Evolutionary conservation across 2,888 invertebrate genomes (phyloP).

Genomic region (Melitaea athalia): DNA sequence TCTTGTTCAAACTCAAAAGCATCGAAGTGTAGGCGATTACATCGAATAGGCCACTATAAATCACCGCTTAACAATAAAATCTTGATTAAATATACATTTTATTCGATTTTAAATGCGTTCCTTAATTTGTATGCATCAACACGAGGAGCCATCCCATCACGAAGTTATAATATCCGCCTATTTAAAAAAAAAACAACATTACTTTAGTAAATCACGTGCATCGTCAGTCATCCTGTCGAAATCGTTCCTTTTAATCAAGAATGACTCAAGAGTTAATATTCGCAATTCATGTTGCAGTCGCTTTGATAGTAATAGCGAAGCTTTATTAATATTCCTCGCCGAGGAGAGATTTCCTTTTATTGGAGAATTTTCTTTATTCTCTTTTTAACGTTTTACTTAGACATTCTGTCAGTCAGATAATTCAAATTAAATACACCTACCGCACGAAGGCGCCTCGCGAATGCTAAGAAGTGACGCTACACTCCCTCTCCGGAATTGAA

Average conservation of each 20-base stretch:
- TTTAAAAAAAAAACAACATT: constrained; percentile 64
- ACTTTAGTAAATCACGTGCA: constrained; percentile 69
- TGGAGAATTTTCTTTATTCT: constrained; percentile 65
- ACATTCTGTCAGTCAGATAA: constrained; percentile 77
- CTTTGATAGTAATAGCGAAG: constrained; percentile 45
- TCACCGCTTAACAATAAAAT: constrained; percentile 55
- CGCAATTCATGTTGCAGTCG: constrained; percentile 51
- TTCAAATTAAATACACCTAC: constrained; percentile 79
- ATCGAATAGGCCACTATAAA: constrained; percentile 61
- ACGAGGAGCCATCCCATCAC: constrained; percentile 71
- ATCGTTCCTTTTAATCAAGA: constrained; percentile 73
- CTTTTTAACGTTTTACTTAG: constrained; percentile 62
- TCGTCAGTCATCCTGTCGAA: constrained; percentile 75
- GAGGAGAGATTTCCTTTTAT: constrained; percentile 65
- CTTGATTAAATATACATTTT: constrained; percentile 61
- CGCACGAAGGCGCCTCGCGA: constrained; percentile 63
- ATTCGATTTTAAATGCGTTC: constrained; percentile 64
- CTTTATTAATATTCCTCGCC: constrained; percentile 71
- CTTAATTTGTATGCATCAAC: constrained; percentile 71
- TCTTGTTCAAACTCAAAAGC: constrained; percentile 40
- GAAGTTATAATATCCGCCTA: constrained; percentile 74
- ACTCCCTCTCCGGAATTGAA: constrained; percentile 66
- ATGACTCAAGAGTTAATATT: constrained; percentile 65
- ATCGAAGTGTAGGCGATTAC: constrained; percentile 58
- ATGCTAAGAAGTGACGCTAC: constrained; percentile 66